Percentiles rank a stretch among this genome's conserved stretches.
Evolutionary conservation across 2,113 vertebrate species (phyloP).

Genomic region (Acinonyx jubatus): DNA sequence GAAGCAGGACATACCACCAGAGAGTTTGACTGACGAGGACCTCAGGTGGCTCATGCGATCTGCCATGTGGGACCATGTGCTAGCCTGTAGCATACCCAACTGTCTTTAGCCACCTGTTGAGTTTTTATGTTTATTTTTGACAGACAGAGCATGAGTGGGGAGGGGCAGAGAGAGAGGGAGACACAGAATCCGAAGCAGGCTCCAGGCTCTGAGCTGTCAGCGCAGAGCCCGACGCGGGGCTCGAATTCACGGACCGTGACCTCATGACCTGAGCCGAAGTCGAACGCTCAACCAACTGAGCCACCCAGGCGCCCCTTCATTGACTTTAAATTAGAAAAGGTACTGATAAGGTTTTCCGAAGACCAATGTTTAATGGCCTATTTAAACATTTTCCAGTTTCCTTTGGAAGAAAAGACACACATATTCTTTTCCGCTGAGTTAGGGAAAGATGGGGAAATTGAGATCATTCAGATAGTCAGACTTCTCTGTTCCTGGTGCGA

Average conservation of each 20-base stretch:
- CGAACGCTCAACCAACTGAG: too few species aligned
- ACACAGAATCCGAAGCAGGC: too few species aligned
- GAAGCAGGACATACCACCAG: rapidly evolving
- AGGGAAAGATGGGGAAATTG: not conserved
- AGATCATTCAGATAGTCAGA: not conserved
- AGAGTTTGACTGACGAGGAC: not conserved
- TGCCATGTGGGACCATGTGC: not conserved
- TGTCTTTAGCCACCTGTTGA: not conserved
- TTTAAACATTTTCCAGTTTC: conserved; percentile 23
- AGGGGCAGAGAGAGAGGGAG: too few species aligned
- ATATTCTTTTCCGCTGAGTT: not conserved
- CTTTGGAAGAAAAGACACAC: not conserved
- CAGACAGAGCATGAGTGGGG: too few species aligned
- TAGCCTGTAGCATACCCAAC: not conserved
- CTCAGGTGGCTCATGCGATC: not conserved
- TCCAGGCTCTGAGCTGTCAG: too few species aligned
- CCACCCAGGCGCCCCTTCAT: not conserved
- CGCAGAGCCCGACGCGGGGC: too few species aligned
- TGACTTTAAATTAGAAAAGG: not conserved
- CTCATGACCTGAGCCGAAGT: too few species aligned
- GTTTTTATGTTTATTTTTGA: not conserved
- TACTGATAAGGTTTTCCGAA: not conserved
- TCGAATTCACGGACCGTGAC: too few species aligned
- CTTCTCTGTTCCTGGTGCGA: conserved; percentile 36
- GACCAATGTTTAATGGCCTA: conserved; percentile 40